Base-by-base conservation (phyloP, 2,113 vertebrate species). In the Circaetus cinerascens region DNA sequence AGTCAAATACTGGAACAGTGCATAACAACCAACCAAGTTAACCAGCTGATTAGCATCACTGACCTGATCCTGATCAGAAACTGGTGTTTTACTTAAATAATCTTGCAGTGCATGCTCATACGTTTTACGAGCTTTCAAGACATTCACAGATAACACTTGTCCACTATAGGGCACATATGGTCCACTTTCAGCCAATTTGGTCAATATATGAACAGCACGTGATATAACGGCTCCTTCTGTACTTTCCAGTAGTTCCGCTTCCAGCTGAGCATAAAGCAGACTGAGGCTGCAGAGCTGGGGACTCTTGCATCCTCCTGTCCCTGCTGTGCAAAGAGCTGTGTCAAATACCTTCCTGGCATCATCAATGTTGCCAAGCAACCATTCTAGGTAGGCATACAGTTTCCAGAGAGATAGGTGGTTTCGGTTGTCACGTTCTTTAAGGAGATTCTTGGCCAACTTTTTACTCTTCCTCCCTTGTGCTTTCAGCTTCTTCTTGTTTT, bases 1-100 rank as follows among this genome's bases (percentile, higher is more conserved):
- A 1, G 99, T 99, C 79, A 99, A 93, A 94, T 99, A 99, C 97
- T 99, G 99, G 95, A 99, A 99, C 66, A 99, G 98, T n/a, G 98
- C 98, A 0, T 98, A 99, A 95, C 99, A 99, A 48, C 98, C 98
- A 29, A 98, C 97, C 88, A 99, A 78, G 38, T 97, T 98, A 21
- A 95, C 95, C 16, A 98, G 90, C 53, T 96, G 98, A 60, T 67
- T 34, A 9, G 29, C 12, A 63, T 38, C 57, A 8, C 29, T 25
- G 7, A 27, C 22, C 38, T 40, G 45, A 50, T 34, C 67, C 45
- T 90, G 51, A 18, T 32, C 32, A 5, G 96, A 50, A 72, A 51
- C 38, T 5, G 95, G 27, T 21, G 82, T 55, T 29, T 94, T 91
- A 30, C 92, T 96, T 75, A 98, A 88, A 76, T 83, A 92, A 74